Evolutionary conservation across 2,113 vertebrate genomes (phyloP), one percentile per base, ranked within the genome.

Genomic region (human (Homo sapiens)): DNA sequence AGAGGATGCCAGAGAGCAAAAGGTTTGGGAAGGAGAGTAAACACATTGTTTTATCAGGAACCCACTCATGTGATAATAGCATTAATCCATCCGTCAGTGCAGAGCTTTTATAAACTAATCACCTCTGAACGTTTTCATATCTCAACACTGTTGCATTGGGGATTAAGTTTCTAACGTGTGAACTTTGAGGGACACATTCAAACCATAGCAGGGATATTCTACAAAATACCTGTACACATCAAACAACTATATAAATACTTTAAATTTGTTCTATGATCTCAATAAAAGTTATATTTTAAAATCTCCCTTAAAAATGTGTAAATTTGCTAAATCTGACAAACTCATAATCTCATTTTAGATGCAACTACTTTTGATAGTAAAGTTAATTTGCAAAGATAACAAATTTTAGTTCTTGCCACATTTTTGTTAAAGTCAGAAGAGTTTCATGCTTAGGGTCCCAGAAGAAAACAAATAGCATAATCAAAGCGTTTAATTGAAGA

Each of bases 241-340:
- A 84, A 64, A 64, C 61, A 14, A 68, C 38, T 88, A 93, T 83
- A 68, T 35, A 9, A 52, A 96, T 35, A 30, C 72, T 61, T 52
- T 50, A 93, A 92, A 94, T 93, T 84, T 97, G 83, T 64, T 93
- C 20, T 68, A 68, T 97, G 16, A 97, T 90, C 43, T 89, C 75
- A 96, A 45, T 94, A 84, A 72, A 97, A 98, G 93, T 92, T 83
- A 12, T 55, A 48, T 89, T 83, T 73, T 75, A n/a, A 30, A 73
- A 73, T 76, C 20, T 86, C 5, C 25, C 40, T 68, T 97, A n/a
- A 96, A 80, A 90, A 43, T 50, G 2, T 0, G 0, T 80, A n/a
- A 93, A 27, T 86, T 81, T 93, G 11, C 40, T 93, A 80, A 88
- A 83, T 84, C 27, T 2, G 2, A 93, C 20, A 94, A 76, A 64